Percentiles rank a stretch among this genome's conserved stretches.
Evolutionary conservation across 2,113 vertebrate species (phyloP).

Genomic region (Oostethus manadensis): DNA sequence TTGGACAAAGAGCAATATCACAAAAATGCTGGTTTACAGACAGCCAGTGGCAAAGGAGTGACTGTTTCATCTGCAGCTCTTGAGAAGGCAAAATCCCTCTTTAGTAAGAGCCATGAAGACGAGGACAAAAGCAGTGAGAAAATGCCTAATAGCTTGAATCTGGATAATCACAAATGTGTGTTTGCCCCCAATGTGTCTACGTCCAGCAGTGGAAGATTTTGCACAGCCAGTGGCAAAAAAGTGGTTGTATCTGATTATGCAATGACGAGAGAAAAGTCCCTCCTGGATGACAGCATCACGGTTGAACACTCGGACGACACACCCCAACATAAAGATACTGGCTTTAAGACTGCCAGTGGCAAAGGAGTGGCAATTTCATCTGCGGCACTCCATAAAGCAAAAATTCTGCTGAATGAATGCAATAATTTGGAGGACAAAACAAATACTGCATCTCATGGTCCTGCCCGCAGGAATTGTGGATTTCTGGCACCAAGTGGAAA

Average conservation of each 20-base stretch:
- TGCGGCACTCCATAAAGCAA: slow-evolving; percentile 69
- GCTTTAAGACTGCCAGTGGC: slow-evolving; percentile 79
- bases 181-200: no score
- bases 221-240: slow-evolving; percentile 27
- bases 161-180: no score
- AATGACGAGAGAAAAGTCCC: slow-evolving; percentile 36
- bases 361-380: slow-evolving; percentile 71
- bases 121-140: background rate
- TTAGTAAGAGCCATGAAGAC: slow-evolving; percentile 59
- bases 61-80: slow-evolving; percentile 70
- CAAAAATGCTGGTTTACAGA: slow-evolving; percentile 69
- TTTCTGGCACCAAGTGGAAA: slow-evolving; percentile 80
- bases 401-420: background rate
- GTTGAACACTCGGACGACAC: slow-evolving; percentile 12
- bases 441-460: background rate
- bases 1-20: slow-evolving; percentile 15
- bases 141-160: no score
- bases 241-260: slow-evolving; percentile 35
- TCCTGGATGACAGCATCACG: slow-evolving; percentile 62
- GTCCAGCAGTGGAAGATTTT: background rate
- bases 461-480: slow-evolving; percentile 43
- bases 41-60: slow-evolving; percentile 73
- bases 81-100: slow-evolving; percentile 65
- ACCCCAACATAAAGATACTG: slow-evolving; percentile 18
- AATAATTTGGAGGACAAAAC: slow-evolving; percentile 32